Percentiles rank a stretch among this genome's conserved stretches.
Evolutionary conservation across 2,113 vertebrate genomes (phyloP).

Genomic region (Notothenia coriiceps): DNA sequence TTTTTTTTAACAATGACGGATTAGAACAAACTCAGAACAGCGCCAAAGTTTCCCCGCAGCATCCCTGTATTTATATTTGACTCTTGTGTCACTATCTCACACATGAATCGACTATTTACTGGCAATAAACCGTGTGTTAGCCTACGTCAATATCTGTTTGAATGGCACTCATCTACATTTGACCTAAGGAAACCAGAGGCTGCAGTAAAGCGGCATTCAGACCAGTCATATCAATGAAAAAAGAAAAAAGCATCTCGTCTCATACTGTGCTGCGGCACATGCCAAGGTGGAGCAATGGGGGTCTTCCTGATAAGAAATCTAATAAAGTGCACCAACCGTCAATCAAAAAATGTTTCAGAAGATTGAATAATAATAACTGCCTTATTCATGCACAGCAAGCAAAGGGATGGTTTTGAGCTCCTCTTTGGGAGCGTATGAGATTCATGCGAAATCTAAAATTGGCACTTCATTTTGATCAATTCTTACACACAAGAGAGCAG

Average conservation of each 20-base stretch:
- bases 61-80: conserved; percentile 30
- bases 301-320: conserved; percentile 17
- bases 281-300: conserved; percentile 23
- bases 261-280: not conserved
- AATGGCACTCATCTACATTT: conserved; percentile 33
- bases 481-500: not conserved
- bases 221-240: conserved; percentile 4
- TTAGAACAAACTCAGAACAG: no score
- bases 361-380: conserved; percentile 15
- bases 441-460: conserved; percentile 27
- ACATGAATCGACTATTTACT: conserved; percentile 26
- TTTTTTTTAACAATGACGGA: no score
- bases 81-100: not conserved
- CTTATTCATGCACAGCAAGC: conserved; percentile 38
- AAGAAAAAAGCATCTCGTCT: conserved; percentile 24
- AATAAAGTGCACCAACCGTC: conserved; percentile 40
- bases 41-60: no score
- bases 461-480: not conserved
- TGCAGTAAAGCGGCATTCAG: conserved; percentile 3
- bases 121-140: conserved; percentile 32
- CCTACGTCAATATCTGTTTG: conserved; percentile 19
- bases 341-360: conserved; percentile 24
- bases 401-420: conserved; percentile 76
- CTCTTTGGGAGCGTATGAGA: conserved; percentile 28
- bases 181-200: conserved; percentile 36